A percentile compares a stretch with the other conserved stretches of the same genome.
These are phyloP conservation scores for Zophobas morio DNA, from an alignment of 1,140 invertebrate genomes.

Conservation along the genomic window DNA sequence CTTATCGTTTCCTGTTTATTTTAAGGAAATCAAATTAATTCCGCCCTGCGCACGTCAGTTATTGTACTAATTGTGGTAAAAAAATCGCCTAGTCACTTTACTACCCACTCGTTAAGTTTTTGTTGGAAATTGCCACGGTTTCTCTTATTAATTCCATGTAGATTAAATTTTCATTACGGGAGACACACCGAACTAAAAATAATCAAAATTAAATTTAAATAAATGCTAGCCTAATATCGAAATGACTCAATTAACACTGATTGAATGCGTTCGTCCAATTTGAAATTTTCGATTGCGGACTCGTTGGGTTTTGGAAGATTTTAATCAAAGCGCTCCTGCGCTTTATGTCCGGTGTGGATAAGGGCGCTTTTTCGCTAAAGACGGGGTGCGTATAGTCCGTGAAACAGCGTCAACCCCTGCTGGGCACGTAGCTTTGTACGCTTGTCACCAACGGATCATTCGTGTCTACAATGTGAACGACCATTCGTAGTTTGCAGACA, in stretches of 20 bases:
- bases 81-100: slow-evolving; percentile 33
- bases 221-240: slow-evolving; percentile 29
- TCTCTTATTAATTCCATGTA: slow-evolving; percentile 30
- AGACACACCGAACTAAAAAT: background rate
- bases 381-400: slow-evolving; percentile 43
- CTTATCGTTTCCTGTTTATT: slow-evolving; percentile 48
- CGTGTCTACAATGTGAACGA: slow-evolving; percentile 48
- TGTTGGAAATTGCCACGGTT: slow-evolving; percentile 35
- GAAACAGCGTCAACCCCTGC: slow-evolving; percentile 57
- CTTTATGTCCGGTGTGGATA: slow-evolving; percentile 23
- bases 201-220: slow-evolving; percentile 30
- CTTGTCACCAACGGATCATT: slow-evolving; percentile 62
- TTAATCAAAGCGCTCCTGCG: slow-evolving; percentile 45
- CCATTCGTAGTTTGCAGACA: slow-evolving; percentile 48
- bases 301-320: slow-evolving; percentile 42
- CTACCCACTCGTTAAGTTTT: slow-evolving; percentile 41
- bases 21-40: slow-evolving; percentile 48
- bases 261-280: slow-evolving; percentile 39
- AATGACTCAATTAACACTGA: slow-evolving; percentile 44
- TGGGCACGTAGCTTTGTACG: slow-evolving; percentile 55
- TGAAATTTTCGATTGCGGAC: slow-evolving; percentile 41
- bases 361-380: slow-evolving; percentile 38
- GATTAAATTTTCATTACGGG: slow-evolving; percentile 3
- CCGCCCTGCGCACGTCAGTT: slow-evolving; percentile 38
- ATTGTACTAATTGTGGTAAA: slow-evolving; percentile 41